phyloP scores from a whole-genome alignment of 2,888 invertebrate species.

The Machimus rusticus region DNA sequence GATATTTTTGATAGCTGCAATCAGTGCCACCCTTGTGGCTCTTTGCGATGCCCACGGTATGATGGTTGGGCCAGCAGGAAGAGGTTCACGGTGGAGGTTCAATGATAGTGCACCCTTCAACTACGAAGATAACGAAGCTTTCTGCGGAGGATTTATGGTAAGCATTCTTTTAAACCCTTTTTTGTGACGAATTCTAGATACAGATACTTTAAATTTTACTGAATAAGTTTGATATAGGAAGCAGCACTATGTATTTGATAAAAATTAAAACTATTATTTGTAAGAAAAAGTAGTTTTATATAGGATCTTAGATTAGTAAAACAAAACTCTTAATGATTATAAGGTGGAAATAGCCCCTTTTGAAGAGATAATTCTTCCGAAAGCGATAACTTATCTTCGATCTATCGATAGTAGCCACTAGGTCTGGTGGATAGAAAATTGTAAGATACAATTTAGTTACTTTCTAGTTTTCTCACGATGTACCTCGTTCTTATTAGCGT shows the following conservation, averaged over 20 bases:
- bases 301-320: too few relatives aligned
- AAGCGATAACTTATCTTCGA: background rate
- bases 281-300: too few relatives aligned
- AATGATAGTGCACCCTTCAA: background rate
- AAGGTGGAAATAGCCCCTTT: too few relatives aligned
- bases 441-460: background rate
- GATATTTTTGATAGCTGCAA: background rate
- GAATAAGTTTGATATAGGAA: too few relatives aligned
- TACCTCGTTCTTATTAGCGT: background rate
- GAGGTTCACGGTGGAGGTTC: background rate
- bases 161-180: background rate
- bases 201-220: too few relatives aligned
- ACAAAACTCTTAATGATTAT: too few relatives aligned
- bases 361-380: background rate
- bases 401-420: background rate
- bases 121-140: constrained; percentile 1
- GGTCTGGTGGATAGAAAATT: background rate
- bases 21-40: background rate
- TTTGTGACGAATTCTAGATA: too few relatives aligned
- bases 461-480: background rate
- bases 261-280: too few relatives aligned
- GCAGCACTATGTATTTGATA: too few relatives aligned
- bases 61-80: constrained; percentile 3
- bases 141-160: constrained; percentile 15
- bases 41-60: constrained; percentile 16